Percentiles rank a stretch among this genome's conserved stretches.
Evolutionary conservation across 2,113 vertebrate species (phyloP).

Genomic region (Chiloscyllium plagiosum): DNA sequence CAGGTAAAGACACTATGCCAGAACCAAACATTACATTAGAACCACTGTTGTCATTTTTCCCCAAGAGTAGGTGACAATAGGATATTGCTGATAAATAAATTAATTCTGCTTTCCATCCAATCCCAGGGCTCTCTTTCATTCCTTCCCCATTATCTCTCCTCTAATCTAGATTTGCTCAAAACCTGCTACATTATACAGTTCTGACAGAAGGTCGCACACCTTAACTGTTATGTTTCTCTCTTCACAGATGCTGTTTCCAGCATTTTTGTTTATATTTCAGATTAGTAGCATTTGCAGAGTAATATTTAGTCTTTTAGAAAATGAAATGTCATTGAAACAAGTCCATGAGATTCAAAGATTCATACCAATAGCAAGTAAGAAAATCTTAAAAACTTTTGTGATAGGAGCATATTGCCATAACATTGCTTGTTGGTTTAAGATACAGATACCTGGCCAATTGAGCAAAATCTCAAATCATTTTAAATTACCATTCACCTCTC

Average conservation of each 20-base stretch:
- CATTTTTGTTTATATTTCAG: background rate
- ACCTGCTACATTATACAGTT: background rate
- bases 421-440: background rate
- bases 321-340: background rate
- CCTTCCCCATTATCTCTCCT: background rate
- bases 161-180: background rate
- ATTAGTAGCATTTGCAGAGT: background rate
- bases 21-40: background rate
- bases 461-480: background rate
- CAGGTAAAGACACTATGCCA: too few relatives aligned
- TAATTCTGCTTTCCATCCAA: background rate
- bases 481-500: slow-evolving; percentile 3
- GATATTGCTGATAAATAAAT: background rate
- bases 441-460: background rate
- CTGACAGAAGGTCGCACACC: background rate
- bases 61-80: background rate
- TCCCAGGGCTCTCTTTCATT: background rate
- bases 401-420: background rate
- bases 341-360: background rate
- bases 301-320: background rate
- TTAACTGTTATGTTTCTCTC: background rate
- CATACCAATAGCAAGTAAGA: background rate
- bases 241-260: background rate
- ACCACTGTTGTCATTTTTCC: background rate
- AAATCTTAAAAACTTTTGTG: background rate